Evolutionary conservation across 2,888 invertebrate species (phyloP).

Genomic region (Acleris cristana): DNA sequence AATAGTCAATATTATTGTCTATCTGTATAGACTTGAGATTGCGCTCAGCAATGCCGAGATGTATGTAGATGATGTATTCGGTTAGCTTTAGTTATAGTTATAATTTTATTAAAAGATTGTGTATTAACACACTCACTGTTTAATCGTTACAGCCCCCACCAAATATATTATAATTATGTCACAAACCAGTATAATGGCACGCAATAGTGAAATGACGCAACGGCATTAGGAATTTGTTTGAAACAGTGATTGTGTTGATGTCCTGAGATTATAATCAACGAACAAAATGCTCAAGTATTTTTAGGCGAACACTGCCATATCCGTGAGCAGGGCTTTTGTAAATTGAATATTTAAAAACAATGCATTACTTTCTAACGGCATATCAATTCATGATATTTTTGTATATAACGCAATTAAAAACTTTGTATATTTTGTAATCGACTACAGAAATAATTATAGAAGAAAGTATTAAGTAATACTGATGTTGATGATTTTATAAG

Average conservation of each 20-base stretch:
- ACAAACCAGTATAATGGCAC: conserved; percentile 48
- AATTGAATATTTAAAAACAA: conserved; percentile 44
- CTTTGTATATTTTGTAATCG: conserved; percentile 42
- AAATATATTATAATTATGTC: conserved; percentile 63
- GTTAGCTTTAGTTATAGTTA: conserved; percentile 70
- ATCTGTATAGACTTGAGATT: conserved; percentile 35
- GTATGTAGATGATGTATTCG: conserved; percentile 68
- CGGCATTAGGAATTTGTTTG: conserved; percentile 36
- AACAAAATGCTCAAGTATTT: conserved; percentile 80
- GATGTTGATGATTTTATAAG: conserved; percentile 54
- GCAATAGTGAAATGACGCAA: conserved; percentile 35
- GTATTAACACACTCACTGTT: conserved; percentile 84
- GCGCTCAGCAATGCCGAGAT: conserved; percentile 43
- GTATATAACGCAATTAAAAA: conserved; percentile 63
- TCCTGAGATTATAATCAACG: conserved; percentile 67
- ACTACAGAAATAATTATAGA: conserved; percentile 20
- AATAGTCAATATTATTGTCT: conserved; percentile 55
- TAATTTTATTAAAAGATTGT: conserved; percentile 60
- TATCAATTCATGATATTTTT: conserved; percentile 56
- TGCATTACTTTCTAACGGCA: conserved; percentile 46
- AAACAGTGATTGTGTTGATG: conserved; percentile 84
- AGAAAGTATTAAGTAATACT: conserved; percentile 39
- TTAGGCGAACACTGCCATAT: conserved; percentile 77
- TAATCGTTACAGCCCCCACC: conserved; percentile 71
- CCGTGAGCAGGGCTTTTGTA: conserved; percentile 57